Percentiles rank a stretch among this genome's conserved stretches.
phyloP scores from a whole-genome alignment of 1,140 invertebrate genomes.

The Drosophila pachea region DNA sequence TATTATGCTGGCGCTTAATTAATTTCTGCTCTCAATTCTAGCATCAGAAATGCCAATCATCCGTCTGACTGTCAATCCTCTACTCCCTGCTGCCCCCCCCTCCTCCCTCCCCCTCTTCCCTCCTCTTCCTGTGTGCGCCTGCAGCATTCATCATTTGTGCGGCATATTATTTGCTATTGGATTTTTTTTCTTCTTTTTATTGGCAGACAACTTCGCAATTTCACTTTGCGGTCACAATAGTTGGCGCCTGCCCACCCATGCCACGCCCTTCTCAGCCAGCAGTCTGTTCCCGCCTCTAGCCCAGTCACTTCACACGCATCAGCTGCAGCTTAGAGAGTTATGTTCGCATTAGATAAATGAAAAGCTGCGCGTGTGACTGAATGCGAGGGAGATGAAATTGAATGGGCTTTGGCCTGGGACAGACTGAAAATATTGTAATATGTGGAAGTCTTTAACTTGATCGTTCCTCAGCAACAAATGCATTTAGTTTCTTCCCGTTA shows the following conservation, averaged over 20 bases:
- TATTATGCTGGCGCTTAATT: constrained; percentile 56
- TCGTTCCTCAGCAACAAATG: no score
- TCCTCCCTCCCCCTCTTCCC: constrained; percentile 7
- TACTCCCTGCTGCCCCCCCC: not conserved
- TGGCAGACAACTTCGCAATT: constrained; percentile 66
- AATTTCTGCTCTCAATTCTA: constrained; percentile 59
- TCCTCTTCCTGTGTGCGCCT: not conserved
- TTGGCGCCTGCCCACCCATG: not conserved
- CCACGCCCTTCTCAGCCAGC: not conserved
- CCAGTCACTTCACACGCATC: constrained; percentile 1
- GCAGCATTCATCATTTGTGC: constrained; percentile 50
- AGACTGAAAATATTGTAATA: no score
- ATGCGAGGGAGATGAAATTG: not conserved
- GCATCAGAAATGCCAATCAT: constrained; percentile 59
- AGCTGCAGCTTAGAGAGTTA: constrained; percentile 22
- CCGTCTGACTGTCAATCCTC: constrained; percentile 14
- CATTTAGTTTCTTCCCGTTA: no score
- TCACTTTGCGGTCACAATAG: constrained; percentile 60
- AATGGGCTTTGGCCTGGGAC: not conserved
- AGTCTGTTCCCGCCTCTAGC: not conserved
- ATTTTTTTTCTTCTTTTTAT: constrained; percentile 51
- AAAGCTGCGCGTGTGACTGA: not conserved
- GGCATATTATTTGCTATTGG: constrained; percentile 66
- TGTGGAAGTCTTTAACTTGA: no score
- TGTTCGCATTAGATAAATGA: constrained; percentile 2